A percentile compares a stretch with the other conserved stretches of the same genome.
Evolutionary conservation across 1,140 invertebrate species (phyloP).

Genomic region (Orchesella cincta): DNA sequence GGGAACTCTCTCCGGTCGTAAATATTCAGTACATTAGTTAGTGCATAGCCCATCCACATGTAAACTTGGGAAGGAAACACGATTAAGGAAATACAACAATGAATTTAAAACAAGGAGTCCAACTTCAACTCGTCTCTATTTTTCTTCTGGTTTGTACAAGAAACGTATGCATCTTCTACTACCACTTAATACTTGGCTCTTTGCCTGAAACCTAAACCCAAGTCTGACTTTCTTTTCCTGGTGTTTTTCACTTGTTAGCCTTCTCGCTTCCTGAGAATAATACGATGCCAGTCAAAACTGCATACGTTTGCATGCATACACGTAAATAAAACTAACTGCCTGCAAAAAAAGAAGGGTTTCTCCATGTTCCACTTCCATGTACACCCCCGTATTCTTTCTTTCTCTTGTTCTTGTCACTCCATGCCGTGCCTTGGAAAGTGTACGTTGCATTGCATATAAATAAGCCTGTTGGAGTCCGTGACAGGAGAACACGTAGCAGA

Average conservation of each 20-base stretch:
- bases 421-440: no score
- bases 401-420: neutral
- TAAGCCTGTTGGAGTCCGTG: neutral
- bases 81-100: neutral
- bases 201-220: no score
- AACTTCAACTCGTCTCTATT: neutral
- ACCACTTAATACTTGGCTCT: no score
- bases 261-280: no score
- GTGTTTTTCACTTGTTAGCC: no score
- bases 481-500: neutral
- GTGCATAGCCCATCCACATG: no score
- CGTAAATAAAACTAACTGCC: neutral
- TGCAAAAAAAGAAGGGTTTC: neutral
- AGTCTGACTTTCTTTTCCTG: no score
- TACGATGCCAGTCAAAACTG: no score
- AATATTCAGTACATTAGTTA: neutral
- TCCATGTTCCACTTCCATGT: no score
- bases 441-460: neutral
- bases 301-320: no score
- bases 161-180: neutral
- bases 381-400: no score
- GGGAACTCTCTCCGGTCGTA: neutral
- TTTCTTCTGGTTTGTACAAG: no score
- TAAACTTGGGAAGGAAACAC: neutral
- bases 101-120: neutral